A percentile compares a stretch with the other conserved stretches of the same genome.
Evolutionary conservation across 2,888 invertebrate species (phyloP).

Genomic region (Lithophane socia): DNA sequence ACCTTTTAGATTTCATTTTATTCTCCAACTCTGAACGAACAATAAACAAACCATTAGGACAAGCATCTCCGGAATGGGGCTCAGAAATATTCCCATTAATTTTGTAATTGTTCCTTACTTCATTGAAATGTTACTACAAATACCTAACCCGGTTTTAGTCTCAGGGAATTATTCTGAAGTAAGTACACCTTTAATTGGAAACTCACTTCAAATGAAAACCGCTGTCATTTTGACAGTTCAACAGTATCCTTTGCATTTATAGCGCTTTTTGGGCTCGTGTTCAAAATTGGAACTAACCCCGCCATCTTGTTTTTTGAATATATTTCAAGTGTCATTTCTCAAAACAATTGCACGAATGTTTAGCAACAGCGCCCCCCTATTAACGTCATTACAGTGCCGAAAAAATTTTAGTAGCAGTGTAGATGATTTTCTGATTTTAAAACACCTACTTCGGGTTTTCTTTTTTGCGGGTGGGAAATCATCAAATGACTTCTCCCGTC

Average conservation of each 20-base stretch:
- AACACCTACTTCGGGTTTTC: too few relatives aligned
- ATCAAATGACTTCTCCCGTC: too few relatives aligned
- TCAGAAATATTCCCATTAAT: constrained; percentile 53
- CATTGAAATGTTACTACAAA: constrained; percentile 32
- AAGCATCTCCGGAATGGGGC: constrained; percentile 39
- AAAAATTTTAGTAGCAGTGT: too few relatives aligned
- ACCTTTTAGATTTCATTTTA: constrained; percentile 64
- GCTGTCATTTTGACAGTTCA: not conserved
- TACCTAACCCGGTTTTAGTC: constrained; percentile 6
- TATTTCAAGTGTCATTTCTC: not conserved
- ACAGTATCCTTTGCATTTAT: not conserved
- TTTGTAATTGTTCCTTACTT: constrained; percentile 38
- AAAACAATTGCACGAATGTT: too few relatives aligned
- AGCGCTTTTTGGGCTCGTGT: not conserved
- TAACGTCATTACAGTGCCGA: too few relatives aligned
- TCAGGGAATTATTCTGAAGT: not conserved
- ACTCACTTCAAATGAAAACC: not conserved
- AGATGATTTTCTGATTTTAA: not conserved
- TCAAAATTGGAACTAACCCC: not conserved
- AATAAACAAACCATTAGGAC: constrained; percentile 54
- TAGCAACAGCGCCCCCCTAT: too few relatives aligned
- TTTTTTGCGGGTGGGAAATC: too few relatives aligned
- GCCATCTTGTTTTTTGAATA: not conserved
- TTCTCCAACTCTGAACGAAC: constrained; percentile 53
- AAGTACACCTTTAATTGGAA: not conserved